Base-by-base conservation (phyloP, 2,113 vertebrate species). In the Nothoprocta pentlandii region DNA sequence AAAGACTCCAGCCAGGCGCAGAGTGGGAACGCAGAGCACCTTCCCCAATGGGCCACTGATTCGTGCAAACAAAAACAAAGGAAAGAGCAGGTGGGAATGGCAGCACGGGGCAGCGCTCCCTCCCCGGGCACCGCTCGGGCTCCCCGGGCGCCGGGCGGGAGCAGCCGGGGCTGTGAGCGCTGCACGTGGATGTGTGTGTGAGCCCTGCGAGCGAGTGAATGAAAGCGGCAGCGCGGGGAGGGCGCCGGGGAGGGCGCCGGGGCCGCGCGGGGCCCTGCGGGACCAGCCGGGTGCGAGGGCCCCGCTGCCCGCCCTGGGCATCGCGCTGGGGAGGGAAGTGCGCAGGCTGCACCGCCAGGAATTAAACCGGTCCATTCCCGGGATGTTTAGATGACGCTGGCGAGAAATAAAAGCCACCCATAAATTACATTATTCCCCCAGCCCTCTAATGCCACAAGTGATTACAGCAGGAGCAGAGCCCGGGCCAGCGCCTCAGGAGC, bases 401-500 rank as follows among this genome's bases (percentile, higher is more conserved):
- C 2, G 5, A 90, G 93, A 91, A 95, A 86, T 96, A 88, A 95
- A 96, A 96, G 93, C 90, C 61, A 47, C 74, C 93, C 66, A 90
- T 95, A 96, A 95, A 96, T 95, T 42, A 75, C 89, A 80, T 89
- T 85, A 85, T 83, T 91, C 49, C 71, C 92, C 64, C 56, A 83
- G 49, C 75, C 91, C 87, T 42, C 68, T 96, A 90, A 96, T 91
- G 85, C 80, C 82, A 91, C 7, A 22, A 74, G 69, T 0, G 32
- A 94, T 93, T 92, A 93, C 76, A 58, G 80, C 79, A 85, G 10
- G 36, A 88, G 82, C 87, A 58, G 76, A 68, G 51, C 83, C 64
- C 16, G 1, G 39, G 84, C 77, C 80, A 46, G 66, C 39, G 82
- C 15, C 87, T 89, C 25, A 1, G 77, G 74, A 75, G 66, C 68